Percentiles rank a stretch among this genome's conserved stretches.
Conservation (phyloP, 2,888 invertebrate genomes). For the Sarcophaga carnaria region DNA sequence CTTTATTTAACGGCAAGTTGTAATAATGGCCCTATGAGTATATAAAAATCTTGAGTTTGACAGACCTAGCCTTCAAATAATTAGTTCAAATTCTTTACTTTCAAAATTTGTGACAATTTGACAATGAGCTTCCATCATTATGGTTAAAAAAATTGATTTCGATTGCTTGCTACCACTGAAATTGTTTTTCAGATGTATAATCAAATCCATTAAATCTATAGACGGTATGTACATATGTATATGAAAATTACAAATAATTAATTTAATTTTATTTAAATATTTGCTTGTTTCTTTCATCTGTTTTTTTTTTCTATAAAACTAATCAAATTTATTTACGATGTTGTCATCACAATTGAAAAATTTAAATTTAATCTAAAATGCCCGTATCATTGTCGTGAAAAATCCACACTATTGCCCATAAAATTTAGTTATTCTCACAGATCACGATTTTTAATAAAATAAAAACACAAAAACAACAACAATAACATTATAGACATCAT, state of each 20-base stretch:
- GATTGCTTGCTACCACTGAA: no score
- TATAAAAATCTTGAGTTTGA: no score
- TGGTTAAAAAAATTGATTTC: no score
- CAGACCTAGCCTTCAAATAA: no score
- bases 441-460: slow-evolving; percentile 31
- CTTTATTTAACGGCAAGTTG: no score
- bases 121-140: no score
- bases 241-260: background rate
- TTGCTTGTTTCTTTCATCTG: background rate
- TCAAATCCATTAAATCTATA: no score
- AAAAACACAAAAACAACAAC: background rate
- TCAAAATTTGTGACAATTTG: no score
- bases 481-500: slow-evolving; percentile 24
- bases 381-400: background rate
- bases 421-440: slow-evolving; percentile 32
- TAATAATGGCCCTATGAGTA: no score
- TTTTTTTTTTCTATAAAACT: background rate
- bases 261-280: background rate
- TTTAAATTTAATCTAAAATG: background rate
- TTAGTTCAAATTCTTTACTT: no score
- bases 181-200: no score
- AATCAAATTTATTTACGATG: slow-evolving; percentile 2
- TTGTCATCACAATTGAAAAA: slow-evolving; percentile 32
- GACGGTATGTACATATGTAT: background rate
- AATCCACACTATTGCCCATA: background rate